Conservation (phyloP, 1,140 invertebrate genomes). For the Drosophila chauvacae region DNA sequence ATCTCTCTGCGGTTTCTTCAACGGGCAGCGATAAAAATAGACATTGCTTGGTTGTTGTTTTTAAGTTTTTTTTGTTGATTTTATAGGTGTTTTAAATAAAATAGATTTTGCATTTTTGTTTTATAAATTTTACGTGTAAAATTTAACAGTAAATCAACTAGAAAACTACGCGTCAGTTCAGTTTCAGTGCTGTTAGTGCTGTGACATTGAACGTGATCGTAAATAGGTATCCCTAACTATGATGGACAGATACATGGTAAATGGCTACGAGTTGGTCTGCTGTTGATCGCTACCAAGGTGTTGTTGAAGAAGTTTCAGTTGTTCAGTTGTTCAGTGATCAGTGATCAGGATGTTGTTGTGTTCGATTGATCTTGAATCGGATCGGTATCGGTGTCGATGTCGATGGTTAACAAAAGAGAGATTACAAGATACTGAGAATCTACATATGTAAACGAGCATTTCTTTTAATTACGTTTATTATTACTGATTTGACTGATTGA, state of each 20-base stretch:
- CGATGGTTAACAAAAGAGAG: conserved; percentile 73
- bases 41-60: conserved; percentile 59
- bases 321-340: conserved; percentile 32
- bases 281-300: conserved; percentile 61
- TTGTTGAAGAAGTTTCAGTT: conserved; percentile 77
- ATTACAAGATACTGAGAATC: conserved; percentile 80
- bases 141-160: conserved; percentile 83
- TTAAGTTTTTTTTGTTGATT: conserved; percentile 62
- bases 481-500: conserved; percentile 75
- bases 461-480: conserved; percentile 84
- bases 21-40: conserved; percentile 71
- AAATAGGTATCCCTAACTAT: conserved; percentile 64
- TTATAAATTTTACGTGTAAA: conserved; percentile 83
- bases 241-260: conserved; percentile 64
- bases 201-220: conserved; percentile 67
- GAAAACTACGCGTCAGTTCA: conserved; percentile 77
- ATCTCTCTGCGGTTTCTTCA: conserved; percentile 55
- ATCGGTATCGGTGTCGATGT: conserved; percentile 23
- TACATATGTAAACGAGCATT: conserved; percentile 84
- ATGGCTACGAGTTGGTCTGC: conserved; percentile 47
- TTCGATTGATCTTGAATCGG: conserved; percentile 20
- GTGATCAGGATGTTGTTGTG: conserved; percentile 31
- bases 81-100: conserved; percentile 74
- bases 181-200: conserved; percentile 38
- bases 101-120: conserved; percentile 70